These are phyloP conservation scores for Parochlus steinenii DNA, from an alignment of 2,888 invertebrate genomes.

Conservation along the genomic window DNA sequence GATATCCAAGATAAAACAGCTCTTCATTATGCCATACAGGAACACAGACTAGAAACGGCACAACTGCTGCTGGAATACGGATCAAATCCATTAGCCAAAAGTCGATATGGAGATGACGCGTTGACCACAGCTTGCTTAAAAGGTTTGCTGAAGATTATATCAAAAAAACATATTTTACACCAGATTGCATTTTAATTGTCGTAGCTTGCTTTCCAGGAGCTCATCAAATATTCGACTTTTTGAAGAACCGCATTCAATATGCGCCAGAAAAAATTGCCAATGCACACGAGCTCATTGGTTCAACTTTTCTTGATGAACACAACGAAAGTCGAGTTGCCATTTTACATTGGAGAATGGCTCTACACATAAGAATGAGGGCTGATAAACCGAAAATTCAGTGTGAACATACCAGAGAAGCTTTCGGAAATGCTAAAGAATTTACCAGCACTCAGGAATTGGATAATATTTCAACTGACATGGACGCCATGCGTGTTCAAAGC, in stretches of 20 bases:
- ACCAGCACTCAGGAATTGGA: conserved; percentile 51
- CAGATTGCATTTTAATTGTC: too few relatives aligned
- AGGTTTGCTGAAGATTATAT: too few relatives aligned
- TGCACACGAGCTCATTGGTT: conserved; percentile 72
- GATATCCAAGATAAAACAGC: conserved; percentile 86
- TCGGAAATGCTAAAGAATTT: conserved; percentile 58
- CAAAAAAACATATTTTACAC: too few relatives aligned
- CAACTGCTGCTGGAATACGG: conserved; percentile 61
- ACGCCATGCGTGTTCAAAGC: conserved; percentile 74
- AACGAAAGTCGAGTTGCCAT: conserved; percentile 56
- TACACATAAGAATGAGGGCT: conserved; percentile 37
- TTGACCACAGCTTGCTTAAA: conserved; percentile 72
- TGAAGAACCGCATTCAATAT: conserved; percentile 46
- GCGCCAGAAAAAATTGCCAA: conserved; percentile 54
- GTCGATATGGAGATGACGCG: conserved; percentile 76
- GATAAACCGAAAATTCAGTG: conserved; percentile 34
- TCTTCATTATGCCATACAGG: conserved; percentile 82
- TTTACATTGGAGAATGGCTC: conserved; percentile 65
- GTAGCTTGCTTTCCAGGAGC: too few relatives aligned
- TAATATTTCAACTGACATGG: conserved; percentile 58
- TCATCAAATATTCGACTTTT: conserved; percentile 49
- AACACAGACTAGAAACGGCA: conserved; percentile 67
- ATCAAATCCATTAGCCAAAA: conserved; percentile 58
- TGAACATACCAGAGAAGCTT: conserved; percentile 41
- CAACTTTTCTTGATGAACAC: conserved; percentile 77